phyloP scores from a whole-genome alignment of 92 coral and sea anemone species.

The Phenganax subtilis region DNA sequence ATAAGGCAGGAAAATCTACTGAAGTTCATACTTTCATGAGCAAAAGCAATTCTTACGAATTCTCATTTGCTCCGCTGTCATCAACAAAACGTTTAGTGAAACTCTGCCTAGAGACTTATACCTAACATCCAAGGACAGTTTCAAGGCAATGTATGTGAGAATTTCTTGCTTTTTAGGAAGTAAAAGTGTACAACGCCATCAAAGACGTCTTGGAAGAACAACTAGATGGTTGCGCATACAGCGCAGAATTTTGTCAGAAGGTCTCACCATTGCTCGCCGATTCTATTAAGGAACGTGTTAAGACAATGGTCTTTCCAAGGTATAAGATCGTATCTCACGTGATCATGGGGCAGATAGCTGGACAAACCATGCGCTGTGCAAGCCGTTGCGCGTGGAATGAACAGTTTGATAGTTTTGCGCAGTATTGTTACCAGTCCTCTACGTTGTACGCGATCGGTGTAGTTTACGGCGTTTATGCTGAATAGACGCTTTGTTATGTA shows the following conservation, averaged over 20 bases:
- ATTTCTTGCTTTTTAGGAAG: conserved; percentile 45
- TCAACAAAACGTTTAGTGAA: no score
- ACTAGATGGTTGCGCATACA: conserved; percentile 61
- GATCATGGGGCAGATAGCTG: conserved; percentile 65
- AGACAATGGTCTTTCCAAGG: conserved; percentile 78
- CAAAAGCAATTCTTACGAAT: no score
- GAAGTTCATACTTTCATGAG: no score
- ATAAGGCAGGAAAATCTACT: no score
- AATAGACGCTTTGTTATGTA: conserved; percentile 36
- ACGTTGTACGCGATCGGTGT: conserved; percentile 77
- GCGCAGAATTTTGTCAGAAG: conserved; percentile 61
- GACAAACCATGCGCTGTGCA: conserved; percentile 71
- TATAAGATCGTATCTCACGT: conserved; percentile 91
- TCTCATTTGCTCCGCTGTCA: no score
- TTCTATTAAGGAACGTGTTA: conserved; percentile 77
- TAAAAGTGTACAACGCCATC: conserved; percentile 70
- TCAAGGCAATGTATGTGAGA: no score
- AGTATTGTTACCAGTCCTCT: conserved; percentile 58
- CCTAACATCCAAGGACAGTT: not conserved
- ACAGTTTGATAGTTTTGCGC: conserved; percentile 71
- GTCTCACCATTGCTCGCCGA: conserved; percentile 57
- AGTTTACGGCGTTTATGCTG: conserved; percentile 80
- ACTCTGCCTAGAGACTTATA: not conserved
- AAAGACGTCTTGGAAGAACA: conserved; percentile 66
- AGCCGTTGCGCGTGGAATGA: conserved; percentile 88